Evolutionary conservation across 2,888 invertebrate genomes (phyloP), one percentile per base, ranked within the genome.

Genomic region (Rambutsinella grinnellia): DNA sequence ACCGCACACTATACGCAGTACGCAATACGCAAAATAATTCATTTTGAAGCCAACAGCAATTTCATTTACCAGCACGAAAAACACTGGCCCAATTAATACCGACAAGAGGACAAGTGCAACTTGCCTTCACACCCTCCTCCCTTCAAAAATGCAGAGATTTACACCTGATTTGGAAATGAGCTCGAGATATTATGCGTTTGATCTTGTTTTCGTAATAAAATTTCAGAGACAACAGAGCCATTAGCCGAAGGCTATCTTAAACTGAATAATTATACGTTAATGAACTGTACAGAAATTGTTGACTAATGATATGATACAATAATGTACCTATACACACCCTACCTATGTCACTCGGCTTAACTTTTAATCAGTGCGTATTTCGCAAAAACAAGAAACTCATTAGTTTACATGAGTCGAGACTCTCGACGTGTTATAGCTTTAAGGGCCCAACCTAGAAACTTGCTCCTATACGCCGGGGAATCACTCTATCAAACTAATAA

Each of bases 41-140:
- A n/a, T n/a, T n/a, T n/a, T n/a, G n/a, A n/a, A n/a, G n/a, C n/a
- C n/a, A n/a, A n/a, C n/a, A n/a, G n/a, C n/a, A n/a, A n/a, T n/a
- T n/a, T n/a, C n/a, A n/a, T n/a, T n/a, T n/a, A n/a, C n/a, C n/a
- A n/a, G n/a, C n/a, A n/a, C n/a, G n/a, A 49, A 49, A n/a, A 58
- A 47, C 47, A 56, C 47, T 70, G 70, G 62, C 70, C 70, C 62
- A 70, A 70, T 70, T 70, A 70, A 70, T 70, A 70, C 70, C 70
- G 62, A 56, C 70, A 62, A 44, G 44, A 69, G 61, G 53, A 8
- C 61, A 44, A 15, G 26, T 46, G 19, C 27, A 28, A 23, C 19
- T 63, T 19, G 36, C 36, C 5, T 8, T 36, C 36, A 13, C 36
- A 36, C 36, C 5, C 36, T 13, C 36, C 36, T 36, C 13, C 36